Evolutionary conservation across 2,113 vertebrate genomes (phyloP).

Genomic region (Cyrtonyx montezumae): DNA sequence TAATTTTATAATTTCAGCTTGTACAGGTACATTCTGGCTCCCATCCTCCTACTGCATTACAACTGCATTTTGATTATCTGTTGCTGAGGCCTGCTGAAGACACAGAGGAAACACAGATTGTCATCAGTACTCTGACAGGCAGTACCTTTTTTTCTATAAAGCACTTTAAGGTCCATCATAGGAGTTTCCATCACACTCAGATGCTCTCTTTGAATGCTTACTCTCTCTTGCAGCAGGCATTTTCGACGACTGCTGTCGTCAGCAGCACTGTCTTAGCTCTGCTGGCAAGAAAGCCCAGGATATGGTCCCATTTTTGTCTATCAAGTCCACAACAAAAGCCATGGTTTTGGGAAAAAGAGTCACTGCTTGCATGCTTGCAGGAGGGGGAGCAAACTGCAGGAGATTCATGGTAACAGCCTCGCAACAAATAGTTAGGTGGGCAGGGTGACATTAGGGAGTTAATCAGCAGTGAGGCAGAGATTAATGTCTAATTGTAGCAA

Average conservation of each 20-base stretch:
- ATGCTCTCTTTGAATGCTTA: not conserved
- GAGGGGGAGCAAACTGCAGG: not conserved
- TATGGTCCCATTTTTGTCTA: not conserved
- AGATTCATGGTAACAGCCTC: not conserved
- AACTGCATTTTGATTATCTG: not conserved
- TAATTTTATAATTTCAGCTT: not conserved
- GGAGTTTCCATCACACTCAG: not conserved
- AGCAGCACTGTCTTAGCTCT: not conserved
- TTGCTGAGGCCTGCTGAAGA: not conserved
- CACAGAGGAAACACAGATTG: not conserved
- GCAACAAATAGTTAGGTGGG: not conserved
- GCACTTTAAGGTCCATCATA: not conserved
- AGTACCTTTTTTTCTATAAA: not conserved
- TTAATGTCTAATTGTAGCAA: constrained; percentile 21
- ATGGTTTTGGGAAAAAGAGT: not conserved
- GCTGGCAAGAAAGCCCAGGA: not conserved
- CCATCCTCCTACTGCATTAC: not conserved
- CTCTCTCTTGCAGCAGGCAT: not conserved
- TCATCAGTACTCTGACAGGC: not conserved
- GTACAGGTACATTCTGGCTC: not conserved
- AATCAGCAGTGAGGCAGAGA: constrained; percentile 30
- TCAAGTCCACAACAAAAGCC: not conserved
- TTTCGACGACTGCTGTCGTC: not conserved
- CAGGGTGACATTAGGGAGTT: constrained; percentile 12
- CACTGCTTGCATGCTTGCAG: accelerated